These are phyloP conservation scores for Pteronotus mesoamericanus DNA, from an alignment of 2,797 vertebrate genomes.

Conservation along the genomic window DNA sequence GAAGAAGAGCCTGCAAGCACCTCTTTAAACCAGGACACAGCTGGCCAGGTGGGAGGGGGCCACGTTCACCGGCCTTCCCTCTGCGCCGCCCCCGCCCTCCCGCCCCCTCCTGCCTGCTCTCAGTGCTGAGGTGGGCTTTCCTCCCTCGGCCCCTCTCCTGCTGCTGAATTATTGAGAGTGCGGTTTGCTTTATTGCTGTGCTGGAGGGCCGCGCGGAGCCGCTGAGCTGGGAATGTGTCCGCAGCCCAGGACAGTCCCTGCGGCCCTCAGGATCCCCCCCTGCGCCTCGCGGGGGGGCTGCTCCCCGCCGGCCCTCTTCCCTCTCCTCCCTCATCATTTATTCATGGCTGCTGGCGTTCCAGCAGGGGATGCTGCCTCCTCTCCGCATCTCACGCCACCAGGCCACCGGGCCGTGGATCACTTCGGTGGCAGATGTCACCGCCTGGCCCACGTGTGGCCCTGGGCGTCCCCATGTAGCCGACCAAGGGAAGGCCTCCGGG, in stretches of 20 bases:
- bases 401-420: background rate
- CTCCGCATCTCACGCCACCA: fast-evolving
- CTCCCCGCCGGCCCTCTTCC: background rate
- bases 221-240: conserved; percentile 57
- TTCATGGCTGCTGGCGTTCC: background rate
- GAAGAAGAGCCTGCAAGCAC: background rate
- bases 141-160: conserved; percentile 60
- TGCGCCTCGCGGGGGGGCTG: conserved; percentile 14
- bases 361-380: fast-evolving
- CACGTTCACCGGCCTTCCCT: background rate
- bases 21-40: background rate
- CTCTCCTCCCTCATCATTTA: conserved; percentile 36
- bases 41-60: fast-evolving
- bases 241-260: background rate
- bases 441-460: background rate
- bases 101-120: background rate
- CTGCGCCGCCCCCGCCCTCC: fast-evolving
- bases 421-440: background rate
- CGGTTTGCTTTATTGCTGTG: conserved; percentile 64
- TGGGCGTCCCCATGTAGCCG: background rate
- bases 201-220: conserved; percentile 48
- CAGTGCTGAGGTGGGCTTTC: conserved; percentile 40
- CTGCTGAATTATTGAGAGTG: conserved; percentile 76
- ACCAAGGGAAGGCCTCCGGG: background rate
- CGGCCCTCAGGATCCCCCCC: conserved; percentile 47